Evolutionary conservation across 2,888 invertebrate species (phyloP), one percentile per base, ranked within the genome.

Genomic region (Pomacea canaliculata): DNA sequence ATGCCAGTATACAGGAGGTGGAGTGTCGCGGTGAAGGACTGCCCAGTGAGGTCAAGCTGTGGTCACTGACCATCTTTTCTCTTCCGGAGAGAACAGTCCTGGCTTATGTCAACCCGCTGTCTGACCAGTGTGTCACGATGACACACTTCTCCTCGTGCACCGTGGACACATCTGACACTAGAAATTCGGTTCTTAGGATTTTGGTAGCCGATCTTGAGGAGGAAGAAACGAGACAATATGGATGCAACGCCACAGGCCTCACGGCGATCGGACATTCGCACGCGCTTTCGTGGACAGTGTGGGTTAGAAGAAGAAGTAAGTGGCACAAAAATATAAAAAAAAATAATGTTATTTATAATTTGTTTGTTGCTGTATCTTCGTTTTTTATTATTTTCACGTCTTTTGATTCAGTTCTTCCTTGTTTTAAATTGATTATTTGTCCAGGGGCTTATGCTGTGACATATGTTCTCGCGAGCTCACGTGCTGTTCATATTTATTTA

Each of bases 1-100:
- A 60, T 37, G 19, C 46, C 9, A 69, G 69, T 46, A n/a, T 74
- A 62, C 74, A 74, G 69, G 74, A 74, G 69, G 69, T 74, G 19
- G 74, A 69, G 49, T 74, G 74, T 27, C 16, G 59, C n/a, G 74
- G 68, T 1, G 63, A 23, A 9, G 27, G 46, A 16, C 12, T 74
- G 19, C 49, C 48, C 59, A 59, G 60, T 62, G 74, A 69, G 23
- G 69, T 74, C n/a, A 69, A 48, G 27, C 60, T 74, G 13, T n/a
- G 59, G 68, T 74, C 74, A 18, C 51, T 74, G 69, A 68, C 49
- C 19, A 37, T 74, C 5, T 74, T 69, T 23, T 27, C 59, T 8
- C 10, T 56, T 7, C 46, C 62, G 3, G 49, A 60, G 12, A 10
- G 62, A 12, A 8, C 8, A 19, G 18, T 73, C 9, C 51, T 74